Percentiles rank a stretch among this genome's conserved stretches.
Evolutionary conservation across 2,888 invertebrate genomes (phyloP).

Genomic region (Galeopsomyia nigrocyanea): DNA sequence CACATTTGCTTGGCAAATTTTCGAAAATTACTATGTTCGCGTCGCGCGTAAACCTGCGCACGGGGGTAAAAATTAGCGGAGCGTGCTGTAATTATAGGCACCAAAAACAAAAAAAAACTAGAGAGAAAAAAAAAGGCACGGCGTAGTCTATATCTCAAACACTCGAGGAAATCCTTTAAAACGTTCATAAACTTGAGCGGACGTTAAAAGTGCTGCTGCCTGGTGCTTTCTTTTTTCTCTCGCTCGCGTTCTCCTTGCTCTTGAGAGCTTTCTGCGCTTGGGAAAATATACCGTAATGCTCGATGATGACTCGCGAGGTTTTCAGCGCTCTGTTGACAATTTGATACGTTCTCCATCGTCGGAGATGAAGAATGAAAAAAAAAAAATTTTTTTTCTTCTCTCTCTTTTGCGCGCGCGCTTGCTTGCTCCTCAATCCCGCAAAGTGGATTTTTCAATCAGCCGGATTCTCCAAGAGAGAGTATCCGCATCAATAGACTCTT

Average conservation of each 20-base stretch:
- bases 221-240: neutral
- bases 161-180: constrained; percentile 48
- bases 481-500: no score
- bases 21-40: no score
- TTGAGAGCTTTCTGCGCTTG: no score
- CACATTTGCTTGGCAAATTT: no score
- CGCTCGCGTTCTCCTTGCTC: neutral
- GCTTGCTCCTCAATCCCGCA: constrained; percentile 20
- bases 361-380: no score
- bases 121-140: no score
- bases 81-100: constrained; percentile 22
- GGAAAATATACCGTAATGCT: no score
- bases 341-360: no score
- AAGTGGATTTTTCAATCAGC: constrained; percentile 28
- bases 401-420: no score
- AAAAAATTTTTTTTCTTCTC: neutral
- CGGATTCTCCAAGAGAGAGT: neutral
- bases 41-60: no score
- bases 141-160: constrained; percentile 23
- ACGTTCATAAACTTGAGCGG: constrained; percentile 36
- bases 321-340: no score
- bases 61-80: neutral
- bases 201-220: neutral
- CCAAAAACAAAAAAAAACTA: neutral
- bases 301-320: no score